Conservation (phyloP, 2,113 vertebrate genomes). For the Tiliqua scincoides region DNA sequence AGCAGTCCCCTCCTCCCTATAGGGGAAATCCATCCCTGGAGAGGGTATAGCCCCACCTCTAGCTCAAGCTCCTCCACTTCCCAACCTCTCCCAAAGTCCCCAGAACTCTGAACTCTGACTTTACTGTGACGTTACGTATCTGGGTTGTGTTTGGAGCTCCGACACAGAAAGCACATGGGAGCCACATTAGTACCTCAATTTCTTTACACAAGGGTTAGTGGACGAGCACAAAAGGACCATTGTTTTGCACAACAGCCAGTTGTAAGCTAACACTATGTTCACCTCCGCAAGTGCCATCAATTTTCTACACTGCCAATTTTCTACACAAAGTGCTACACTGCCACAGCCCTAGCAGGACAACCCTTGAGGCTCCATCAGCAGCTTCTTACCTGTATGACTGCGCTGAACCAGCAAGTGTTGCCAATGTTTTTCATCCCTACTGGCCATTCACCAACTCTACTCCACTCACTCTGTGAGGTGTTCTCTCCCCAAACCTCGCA, state of each 20-base stretch:
- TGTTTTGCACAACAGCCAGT: background rate
- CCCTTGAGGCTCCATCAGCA: background rate
- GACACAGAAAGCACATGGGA: background rate
- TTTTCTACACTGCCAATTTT: too few species aligned
- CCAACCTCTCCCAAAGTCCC: background rate
- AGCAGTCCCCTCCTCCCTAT: background rate
- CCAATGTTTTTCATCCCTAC: slow-evolving; percentile 95
- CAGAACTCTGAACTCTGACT: background rate
- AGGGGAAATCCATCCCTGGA: accelerated
- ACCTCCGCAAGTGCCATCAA: background rate
- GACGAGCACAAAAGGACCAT: too few species aligned
- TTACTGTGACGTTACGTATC: background rate
- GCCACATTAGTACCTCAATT: too few species aligned
- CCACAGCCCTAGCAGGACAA: background rate
- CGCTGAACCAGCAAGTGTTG: slow-evolving; percentile 98
- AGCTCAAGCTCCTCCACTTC: background rate
- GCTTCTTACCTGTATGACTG: slow-evolving; percentile 91
- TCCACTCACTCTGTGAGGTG: slow-evolving; percentile 84
- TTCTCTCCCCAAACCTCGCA: slow-evolving; percentile 88
- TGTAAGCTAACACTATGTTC: background rate
- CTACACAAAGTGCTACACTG: too few species aligned
- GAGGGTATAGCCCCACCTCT: background rate
- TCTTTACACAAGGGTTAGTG: background rate
- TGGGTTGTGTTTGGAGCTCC: background rate
- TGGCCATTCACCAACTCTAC: slow-evolving; percentile 89